Evolutionary conservation across 2,797 vertebrate genomes (phyloP).

Genomic region (Linurgus olivaceus): DNA sequence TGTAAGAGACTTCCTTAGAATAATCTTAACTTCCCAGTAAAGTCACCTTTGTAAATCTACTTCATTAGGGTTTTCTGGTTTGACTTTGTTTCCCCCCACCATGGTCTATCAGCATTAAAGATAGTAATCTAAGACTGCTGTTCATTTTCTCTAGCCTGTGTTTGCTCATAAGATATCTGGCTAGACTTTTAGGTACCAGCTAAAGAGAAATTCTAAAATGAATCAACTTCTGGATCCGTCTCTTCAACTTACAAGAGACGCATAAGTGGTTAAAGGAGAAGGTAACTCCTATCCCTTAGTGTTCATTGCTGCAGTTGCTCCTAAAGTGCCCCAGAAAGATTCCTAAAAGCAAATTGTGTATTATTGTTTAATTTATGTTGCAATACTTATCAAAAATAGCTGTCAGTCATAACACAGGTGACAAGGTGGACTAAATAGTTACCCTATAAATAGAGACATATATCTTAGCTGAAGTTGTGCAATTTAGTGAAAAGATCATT

Average conservation of each 20-base stretch:
- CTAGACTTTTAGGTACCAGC: neutral
- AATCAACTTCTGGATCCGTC: neutral
- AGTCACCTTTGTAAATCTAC: neutral
- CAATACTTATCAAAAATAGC: neutral
- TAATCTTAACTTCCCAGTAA: neutral
- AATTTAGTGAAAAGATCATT: neutral
- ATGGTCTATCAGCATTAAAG: neutral
- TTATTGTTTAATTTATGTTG: neutral
- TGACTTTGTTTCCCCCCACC: accelerated
- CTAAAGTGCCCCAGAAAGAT: neutral
- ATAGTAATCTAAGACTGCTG: neutral
- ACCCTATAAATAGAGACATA: neutral
- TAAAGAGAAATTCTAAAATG: neutral
- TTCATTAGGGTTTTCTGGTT: neutral
- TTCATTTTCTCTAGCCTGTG: neutral
- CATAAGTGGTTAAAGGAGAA: neutral
- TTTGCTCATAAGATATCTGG: neutral
- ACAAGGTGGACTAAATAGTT: neutral
- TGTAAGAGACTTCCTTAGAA: neutral
- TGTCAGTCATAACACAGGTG: neutral
- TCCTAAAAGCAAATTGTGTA: neutral
- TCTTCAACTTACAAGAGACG: neutral
- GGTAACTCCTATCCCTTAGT: neutral
- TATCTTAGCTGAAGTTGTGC: neutral
- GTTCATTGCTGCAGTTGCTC: neutral